phyloP scores from a whole-genome alignment of 1,140 invertebrate genomes.

The Maconellicoccus hirsutus region DNA sequence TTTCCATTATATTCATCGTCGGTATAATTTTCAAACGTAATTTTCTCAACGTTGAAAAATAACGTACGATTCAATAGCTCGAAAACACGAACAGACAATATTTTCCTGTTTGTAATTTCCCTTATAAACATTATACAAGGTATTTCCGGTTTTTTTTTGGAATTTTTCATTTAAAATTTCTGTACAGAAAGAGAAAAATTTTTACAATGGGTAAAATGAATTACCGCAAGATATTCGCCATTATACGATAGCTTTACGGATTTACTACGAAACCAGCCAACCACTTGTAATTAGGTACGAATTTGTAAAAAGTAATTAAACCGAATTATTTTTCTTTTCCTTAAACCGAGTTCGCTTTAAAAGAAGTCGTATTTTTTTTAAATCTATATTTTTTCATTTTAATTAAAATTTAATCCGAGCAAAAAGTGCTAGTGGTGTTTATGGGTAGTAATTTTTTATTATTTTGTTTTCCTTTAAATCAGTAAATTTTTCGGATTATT shows the following conservation, averaged over 20 bases:
- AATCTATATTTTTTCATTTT: not conserved
- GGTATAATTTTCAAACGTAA: no score
- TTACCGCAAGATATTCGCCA: not conserved
- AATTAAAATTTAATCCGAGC: not conserved
- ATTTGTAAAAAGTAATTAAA: not conserved
- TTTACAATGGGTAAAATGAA: not conserved
- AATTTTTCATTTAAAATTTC: slow-evolving; percentile 1
- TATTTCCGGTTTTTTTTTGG: not conserved
- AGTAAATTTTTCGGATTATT: no score
- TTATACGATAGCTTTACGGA: not conserved
- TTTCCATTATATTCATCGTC: no score
- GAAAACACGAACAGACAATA: no score
- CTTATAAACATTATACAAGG: no score
- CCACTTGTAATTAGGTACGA: not conserved
- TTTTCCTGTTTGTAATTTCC: no score
- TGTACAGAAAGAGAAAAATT: not conserved
- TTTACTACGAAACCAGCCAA: not conserved
- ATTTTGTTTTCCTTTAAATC: not conserved
- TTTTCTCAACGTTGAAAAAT: no score
- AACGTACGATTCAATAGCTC: no score
- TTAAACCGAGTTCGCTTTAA: no score
- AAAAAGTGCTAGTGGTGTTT: not conserved
- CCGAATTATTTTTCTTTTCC: not conserved
- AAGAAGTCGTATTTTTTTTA: no score
- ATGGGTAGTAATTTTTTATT: not conserved